Conservation (phyloP, 2,888 invertebrate genomes). For the Lamellibrachia satsuma region DNA sequence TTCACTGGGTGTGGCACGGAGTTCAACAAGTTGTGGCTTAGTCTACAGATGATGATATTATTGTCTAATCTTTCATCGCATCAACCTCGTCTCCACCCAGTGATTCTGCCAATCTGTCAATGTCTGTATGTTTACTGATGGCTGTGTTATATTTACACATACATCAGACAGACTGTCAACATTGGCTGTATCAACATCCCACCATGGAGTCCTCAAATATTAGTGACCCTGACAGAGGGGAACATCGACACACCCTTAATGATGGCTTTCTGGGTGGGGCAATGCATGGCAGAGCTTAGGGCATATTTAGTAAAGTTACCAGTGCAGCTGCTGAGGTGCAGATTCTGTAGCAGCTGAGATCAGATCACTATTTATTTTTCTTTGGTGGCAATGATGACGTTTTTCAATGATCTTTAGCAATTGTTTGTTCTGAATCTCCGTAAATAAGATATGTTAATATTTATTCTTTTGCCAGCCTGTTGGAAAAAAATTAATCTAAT, state of each 20-base stretch:
- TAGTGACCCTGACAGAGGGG: neutral
- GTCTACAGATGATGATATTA: neutral
- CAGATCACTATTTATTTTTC: neutral
- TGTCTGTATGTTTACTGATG: neutral
- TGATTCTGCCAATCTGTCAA: conserved; percentile 6
- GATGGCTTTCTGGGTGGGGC: neutral
- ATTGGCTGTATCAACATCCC: neutral
- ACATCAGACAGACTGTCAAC: neutral
- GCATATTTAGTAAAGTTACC: neutral
- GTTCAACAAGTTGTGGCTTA: neutral
- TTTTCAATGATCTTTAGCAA: neutral
- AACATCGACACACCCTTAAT: neutral
- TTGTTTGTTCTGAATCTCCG: neutral
- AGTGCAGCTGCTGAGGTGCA: neutral
- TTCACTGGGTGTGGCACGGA: neutral
- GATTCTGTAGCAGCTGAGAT: neutral
- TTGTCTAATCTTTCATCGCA: conserved; percentile 17
- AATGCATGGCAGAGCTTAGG: neutral
- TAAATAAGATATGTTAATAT: neutral
- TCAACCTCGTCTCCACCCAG: neutral
- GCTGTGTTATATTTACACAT: conserved; percentile 3
- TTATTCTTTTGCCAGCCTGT: neutral
- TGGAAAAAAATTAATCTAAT: neutral
- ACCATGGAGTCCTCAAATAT: neutral
- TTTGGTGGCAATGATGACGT: neutral